A percentile compares a stretch with the other conserved stretches of the same genome.
Conservation (phyloP, 2,888 invertebrate genomes). For the Diloba caeruleocephala region DNA sequence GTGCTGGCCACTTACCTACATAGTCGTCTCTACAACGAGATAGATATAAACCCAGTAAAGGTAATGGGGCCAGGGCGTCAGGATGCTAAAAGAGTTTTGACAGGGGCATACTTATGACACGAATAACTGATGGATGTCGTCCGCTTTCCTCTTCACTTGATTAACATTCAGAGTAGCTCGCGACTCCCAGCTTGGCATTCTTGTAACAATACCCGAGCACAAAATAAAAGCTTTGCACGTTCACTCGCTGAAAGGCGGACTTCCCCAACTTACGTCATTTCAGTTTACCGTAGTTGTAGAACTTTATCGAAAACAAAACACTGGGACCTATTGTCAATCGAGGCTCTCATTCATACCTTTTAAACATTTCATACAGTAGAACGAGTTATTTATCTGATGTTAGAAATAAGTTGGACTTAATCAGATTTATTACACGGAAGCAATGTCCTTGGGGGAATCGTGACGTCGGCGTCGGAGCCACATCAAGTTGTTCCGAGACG, state of each 20-base stretch:
- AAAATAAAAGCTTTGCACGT: conserved; percentile 87
- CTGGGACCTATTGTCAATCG: conserved; percentile 49
- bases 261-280: conserved; percentile 75
- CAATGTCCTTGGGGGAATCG: conserved; percentile 37
- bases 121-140: conserved; percentile 83
- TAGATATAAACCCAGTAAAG: conserved; percentile 49
- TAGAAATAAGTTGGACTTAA: conserved; percentile 59
- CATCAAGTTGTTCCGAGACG: conserved; percentile 62
- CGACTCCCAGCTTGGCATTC: conserved; percentile 78
- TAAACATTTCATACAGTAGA: conserved; percentile 39
- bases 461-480: conserved; percentile 43
- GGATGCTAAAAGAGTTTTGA: conserved; percentile 72
- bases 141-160: conserved; percentile 76
- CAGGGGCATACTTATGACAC: conserved; percentile 77
- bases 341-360: conserved; percentile 32
- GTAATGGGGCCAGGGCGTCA: conserved; percentile 36
- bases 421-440: conserved; percentile 61
- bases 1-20: background rate
- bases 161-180: conserved; percentile 83
- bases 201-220: conserved; percentile 81
- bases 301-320: conserved; percentile 68
- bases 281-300: conserved; percentile 68
- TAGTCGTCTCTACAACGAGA: conserved; percentile 23
- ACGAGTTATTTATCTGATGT: conserved; percentile 60
- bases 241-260: conserved; percentile 79